phyloP scores from a whole-genome alignment of 2,113 vertebrate species.

The Albula glossodonta region DNA sequence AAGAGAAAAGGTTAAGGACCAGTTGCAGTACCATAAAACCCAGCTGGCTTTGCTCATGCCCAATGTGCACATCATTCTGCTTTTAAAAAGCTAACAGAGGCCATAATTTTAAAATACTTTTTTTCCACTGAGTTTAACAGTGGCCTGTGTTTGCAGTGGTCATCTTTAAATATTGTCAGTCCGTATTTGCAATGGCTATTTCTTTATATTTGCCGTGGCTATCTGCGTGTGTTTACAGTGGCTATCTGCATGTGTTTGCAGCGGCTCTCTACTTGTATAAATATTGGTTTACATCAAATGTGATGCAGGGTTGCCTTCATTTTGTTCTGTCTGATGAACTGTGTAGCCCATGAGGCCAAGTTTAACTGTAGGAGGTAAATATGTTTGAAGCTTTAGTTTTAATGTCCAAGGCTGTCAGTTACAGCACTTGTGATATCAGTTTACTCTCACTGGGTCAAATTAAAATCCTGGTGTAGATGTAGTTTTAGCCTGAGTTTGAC shows the following conservation, averaged over 20 bases:
- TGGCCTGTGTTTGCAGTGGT: not conserved
- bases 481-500: conserved; percentile 54
- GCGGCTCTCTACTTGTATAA: not conserved
- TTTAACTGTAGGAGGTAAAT: conserved; percentile 23
- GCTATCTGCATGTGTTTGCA: not conserved
- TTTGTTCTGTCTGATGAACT: conserved; percentile 10
- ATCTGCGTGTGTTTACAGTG: not conserved
- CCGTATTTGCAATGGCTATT: not conserved
- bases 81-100: too few species aligned
- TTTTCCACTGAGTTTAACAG: too few species aligned
- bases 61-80: too few species aligned
- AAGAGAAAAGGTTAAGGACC: too few species aligned
- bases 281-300: not conserved
- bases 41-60: too few species aligned
- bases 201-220: not conserved
- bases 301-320: not conserved
- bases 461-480: conserved; percentile 51
- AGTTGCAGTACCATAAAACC: too few species aligned
- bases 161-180: not conserved
- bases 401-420: conserved; percentile 41
- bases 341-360: conserved; percentile 18
- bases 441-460: conserved; percentile 66
- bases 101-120: too few species aligned
- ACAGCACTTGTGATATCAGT: conserved; percentile 44
- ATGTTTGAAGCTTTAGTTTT: conserved; percentile 34